Evolutionary conservation across 2,797 vertebrate species (phyloP).

Genomic region (Sebastiscus tertius): DNA sequence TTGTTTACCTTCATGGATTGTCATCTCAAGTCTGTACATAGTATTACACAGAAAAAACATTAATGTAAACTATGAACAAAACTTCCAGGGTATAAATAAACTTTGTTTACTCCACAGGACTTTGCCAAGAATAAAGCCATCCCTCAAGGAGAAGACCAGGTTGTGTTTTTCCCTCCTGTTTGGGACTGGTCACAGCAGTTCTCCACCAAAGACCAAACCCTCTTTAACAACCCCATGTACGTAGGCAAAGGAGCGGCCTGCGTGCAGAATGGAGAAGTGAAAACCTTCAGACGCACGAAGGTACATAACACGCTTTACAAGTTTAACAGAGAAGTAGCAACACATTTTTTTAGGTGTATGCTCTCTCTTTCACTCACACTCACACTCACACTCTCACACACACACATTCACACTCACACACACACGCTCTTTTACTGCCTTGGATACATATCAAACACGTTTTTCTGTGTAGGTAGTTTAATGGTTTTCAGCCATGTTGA

Average conservation of each 20-base stretch:
- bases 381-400: too few species aligned
- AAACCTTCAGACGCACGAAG: constrained; percentile 90
- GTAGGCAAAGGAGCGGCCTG: constrained; percentile 89
- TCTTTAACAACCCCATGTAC: constrained; percentile 96
- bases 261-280: constrained; percentile 88
- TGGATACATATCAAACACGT: background rate
- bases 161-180: constrained; percentile 91
- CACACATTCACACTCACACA: too few species aligned
- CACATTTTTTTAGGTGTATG: background rate
- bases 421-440: background rate
- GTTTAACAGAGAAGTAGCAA: background rate
- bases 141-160: constrained; percentile 88
- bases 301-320: constrained; percentile 69
- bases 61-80: background rate
- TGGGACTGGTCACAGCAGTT: constrained; percentile 99
- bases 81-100: background rate
- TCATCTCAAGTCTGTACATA: background rate
- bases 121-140: constrained; percentile 95
- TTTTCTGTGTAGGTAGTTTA: background rate
- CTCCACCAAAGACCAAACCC: constrained; percentile 87
- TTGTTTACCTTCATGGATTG: background rate
- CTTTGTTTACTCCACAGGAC: constrained; percentile 58
- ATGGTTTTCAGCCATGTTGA: background rate
- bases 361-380: too few species aligned
- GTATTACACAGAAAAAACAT: background rate